Conservation (phyloP, 1,140 invertebrate genomes). For the Choristoneura fumiferana region DNA sequence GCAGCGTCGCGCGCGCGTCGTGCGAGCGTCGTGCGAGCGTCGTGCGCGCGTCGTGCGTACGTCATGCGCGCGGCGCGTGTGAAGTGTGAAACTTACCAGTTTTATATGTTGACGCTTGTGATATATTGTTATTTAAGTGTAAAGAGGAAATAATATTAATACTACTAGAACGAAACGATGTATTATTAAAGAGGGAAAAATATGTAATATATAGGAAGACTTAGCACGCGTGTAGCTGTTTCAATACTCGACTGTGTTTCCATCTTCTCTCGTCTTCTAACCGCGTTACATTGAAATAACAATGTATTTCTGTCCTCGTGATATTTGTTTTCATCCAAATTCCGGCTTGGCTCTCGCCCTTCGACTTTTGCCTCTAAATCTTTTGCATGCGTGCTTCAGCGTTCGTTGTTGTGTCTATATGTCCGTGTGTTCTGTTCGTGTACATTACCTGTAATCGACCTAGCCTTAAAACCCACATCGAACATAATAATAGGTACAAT, state of each 20-base stretch:
- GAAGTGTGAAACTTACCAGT: slow-evolving; percentile 38
- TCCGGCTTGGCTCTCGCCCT: slow-evolving; percentile 49
- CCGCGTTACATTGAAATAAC: slow-evolving; percentile 70
- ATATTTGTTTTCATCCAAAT: slow-evolving; percentile 75
- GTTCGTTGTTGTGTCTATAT: slow-evolving; percentile 59
- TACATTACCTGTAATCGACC: slow-evolving; percentile 60
- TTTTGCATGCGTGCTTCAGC: slow-evolving; percentile 76
- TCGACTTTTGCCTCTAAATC: slow-evolving; percentile 70
- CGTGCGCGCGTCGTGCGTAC: not conserved
- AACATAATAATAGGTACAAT: slow-evolving; percentile 66
- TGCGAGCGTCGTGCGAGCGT: not conserved
- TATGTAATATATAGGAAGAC: slow-evolving; percentile 50
- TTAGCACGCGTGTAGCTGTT: slow-evolving; percentile 61
- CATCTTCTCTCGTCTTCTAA: slow-evolving; percentile 37
- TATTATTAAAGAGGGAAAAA: slow-evolving; percentile 51
- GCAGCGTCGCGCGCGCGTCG: slow-evolving; percentile 18
- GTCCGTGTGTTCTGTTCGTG: slow-evolving; percentile 63
- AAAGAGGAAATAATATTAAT: slow-evolving; percentile 64
- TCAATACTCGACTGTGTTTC: slow-evolving; percentile 33
- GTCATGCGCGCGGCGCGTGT: slow-evolving; percentile 4
- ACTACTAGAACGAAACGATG: slow-evolving; percentile 53
- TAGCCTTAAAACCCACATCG: slow-evolving; percentile 76
- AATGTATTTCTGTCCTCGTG: slow-evolving; percentile 59
- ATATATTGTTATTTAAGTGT: slow-evolving; percentile 78
- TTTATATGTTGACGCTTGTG: slow-evolving; percentile 75